A percentile compares a stretch with the other conserved stretches of the same genome.
phyloP scores from a whole-genome alignment of 2,888 invertebrate species.

The Mycalesis mineus region DNA sequence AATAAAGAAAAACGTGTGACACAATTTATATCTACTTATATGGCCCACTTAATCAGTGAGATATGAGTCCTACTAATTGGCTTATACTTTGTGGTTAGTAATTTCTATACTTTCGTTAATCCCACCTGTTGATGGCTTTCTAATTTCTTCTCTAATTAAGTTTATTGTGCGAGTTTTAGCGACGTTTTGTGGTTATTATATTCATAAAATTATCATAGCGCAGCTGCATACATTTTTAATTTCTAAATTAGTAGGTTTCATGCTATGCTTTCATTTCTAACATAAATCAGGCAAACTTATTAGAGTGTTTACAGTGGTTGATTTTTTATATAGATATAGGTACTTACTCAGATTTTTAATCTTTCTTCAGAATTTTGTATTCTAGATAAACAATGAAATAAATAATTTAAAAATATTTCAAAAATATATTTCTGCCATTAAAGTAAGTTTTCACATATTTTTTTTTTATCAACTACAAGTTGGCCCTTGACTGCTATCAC shows the following conservation, averaged over 20 bases:
- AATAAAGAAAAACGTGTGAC: slow-evolving; percentile 21
- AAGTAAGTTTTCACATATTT: too few species aligned
- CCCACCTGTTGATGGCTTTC: slow-evolving; percentile 13
- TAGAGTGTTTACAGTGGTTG: too few species aligned
- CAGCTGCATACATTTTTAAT: neutral
- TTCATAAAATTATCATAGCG: neutral
- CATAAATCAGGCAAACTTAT: neutral
- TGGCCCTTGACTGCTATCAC: too few species aligned
- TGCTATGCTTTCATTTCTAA: neutral
- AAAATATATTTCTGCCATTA: too few species aligned
- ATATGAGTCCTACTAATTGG: slow-evolving; percentile 27
- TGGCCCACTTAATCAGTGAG: slow-evolving; percentile 24
- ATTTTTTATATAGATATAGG: too few species aligned
- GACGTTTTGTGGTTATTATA: neutral
- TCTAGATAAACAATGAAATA: too few species aligned
- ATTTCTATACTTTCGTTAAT: slow-evolving; percentile 17
- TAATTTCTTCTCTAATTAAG: slow-evolving; percentile 11
- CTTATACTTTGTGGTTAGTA: slow-evolving; percentile 18
- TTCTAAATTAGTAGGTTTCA: neutral
- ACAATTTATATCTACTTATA: slow-evolving; percentile 6
- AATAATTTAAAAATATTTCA: too few species aligned
- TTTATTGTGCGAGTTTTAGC: slow-evolving; percentile 8
- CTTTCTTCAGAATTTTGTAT: too few species aligned
- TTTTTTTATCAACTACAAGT: too few species aligned
- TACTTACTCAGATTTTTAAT: too few species aligned